Evolutionary conservation across 2,797 vertebrate genomes (phyloP), one percentile per base, ranked within the genome.

Genomic region (Glyptemys insculpta): DNA sequence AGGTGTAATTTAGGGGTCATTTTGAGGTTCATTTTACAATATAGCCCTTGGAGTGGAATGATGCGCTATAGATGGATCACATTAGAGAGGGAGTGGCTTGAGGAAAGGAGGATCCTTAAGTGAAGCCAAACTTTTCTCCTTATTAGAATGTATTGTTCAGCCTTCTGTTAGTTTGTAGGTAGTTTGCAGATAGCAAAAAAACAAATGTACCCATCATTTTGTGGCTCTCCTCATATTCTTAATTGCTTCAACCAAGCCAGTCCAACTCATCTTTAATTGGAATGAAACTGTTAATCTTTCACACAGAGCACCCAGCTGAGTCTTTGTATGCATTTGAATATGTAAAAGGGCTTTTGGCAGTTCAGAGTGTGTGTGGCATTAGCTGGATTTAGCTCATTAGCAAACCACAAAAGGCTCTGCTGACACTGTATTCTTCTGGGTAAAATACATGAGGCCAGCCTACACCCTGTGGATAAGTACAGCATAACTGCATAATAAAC

Each of bases 401-500:
- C 97, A 98, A 98, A 98, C 95, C 96, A 68, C n/a, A 97, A 94
- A 94, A 98, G 97, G 93, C 95, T 97, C 95, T 96, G 91, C 97
- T 98, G 97, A 97, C 97, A 97, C 94, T 94, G 97, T 97, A 96
- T 94, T 92, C 92, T 72, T 72, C n/a, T 41, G 96, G 93, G 91
- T 95, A 97, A 98, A 98, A 98, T 97, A 97, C 97, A 97, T 83
- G 95, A 97, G 97, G 97, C 96, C 88, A 96, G 16, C 89, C 93
- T 87, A n/a, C 95, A 98, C 98, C 98, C 98, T 87, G 92, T 98
- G 97, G 98, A 97, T 97, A 97, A 94, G 97, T 97, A 97, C 96
- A 97, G 98, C 97, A 97, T 97, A 98, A 96, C 98, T 97, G 97
- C 98, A 98, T 98, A 98, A 98, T 97, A 98, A 98, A 98, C 97